Base-by-base conservation (phyloP, 2,797 vertebrate species). In the Acanthurus leucopareius region DNA sequence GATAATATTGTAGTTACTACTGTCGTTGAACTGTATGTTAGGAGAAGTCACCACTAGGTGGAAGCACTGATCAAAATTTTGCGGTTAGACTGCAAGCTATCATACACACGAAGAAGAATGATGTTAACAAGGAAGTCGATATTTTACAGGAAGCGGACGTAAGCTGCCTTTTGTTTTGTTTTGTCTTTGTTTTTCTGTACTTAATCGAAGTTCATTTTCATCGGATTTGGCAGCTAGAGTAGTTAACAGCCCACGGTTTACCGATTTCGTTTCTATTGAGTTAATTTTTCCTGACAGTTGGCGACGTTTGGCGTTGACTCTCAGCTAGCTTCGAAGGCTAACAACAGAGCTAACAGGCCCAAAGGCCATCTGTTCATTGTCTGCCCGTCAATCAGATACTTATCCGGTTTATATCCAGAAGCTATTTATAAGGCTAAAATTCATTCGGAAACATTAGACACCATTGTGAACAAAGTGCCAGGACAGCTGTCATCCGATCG, bases 101-200 rank as follows among this genome's bases (percentile, higher is more conserved):
- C 14, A 19, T 58, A 67, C 2, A 20, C 44, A 73, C 59, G 73
- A 93, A 84, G 89, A 93, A 94, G 92, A 91, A 83, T 57, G 61
- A 1, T 25, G 49, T 83, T 66, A 91, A 91, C 87, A 60, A 90
- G 94, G 93, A 95, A 94, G 91, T 91, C 28, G 67, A 38, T 74
- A 20, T 79, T 85, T 86, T 77, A 77, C 75, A 76, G 88, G 88
- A 91, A 91, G 60, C 42, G 56, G 75, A 57, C 59, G 77, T 73
- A 80, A 82, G 86, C 85, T 91, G 40, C 58, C 85, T 92, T 92
- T 93, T 92, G 91, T 93, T 94, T 92, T 93, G 86, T 91, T 93
- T 91, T 88, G 64, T 87, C 65, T 88, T 90, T 79, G 59, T 82
- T 89, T 88, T 89, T 83, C 35, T 77, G 48, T 72, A 22, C 3